phyloP scores from a whole-genome alignment of 2,797 vertebrate species.

The Vultur gryphus region DNA sequence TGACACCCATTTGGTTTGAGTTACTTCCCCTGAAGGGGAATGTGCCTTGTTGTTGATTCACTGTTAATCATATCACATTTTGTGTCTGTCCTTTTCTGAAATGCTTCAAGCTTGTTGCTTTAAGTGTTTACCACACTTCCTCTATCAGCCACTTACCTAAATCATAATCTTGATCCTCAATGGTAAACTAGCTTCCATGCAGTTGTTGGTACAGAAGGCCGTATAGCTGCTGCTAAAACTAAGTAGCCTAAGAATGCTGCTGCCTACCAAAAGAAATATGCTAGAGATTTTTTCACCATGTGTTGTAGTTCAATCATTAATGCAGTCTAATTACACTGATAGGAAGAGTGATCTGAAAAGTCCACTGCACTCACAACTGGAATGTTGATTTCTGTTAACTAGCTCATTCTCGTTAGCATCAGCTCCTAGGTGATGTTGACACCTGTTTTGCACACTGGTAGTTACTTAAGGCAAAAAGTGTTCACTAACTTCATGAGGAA shows the following conservation, averaged over 20 bases:
- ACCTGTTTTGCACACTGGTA: background rate
- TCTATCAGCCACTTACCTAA: background rate
- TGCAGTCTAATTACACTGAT: background rate
- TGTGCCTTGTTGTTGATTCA: background rate
- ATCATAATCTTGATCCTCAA: background rate
- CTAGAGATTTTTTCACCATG: background rate
- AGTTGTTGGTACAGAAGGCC: background rate
- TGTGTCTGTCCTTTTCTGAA: background rate
- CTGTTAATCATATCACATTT: background rate
- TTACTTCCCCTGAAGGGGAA: background rate
- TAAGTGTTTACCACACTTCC: background rate
- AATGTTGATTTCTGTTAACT: background rate
- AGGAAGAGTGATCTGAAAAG: background rate
- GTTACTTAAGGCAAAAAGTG: background rate
- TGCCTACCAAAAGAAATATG: background rate
- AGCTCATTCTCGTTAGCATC: background rate
- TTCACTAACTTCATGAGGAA: background rate
- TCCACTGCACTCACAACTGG: background rate
- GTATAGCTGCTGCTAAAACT: background rate
- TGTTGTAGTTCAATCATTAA: background rate
- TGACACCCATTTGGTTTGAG: background rate
- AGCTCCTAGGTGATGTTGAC: background rate
- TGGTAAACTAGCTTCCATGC: background rate
- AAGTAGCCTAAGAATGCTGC: background rate
- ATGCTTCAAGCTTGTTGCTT: background rate